Percentiles rank a stretch among this genome's conserved stretches.
phyloP scores from a whole-genome alignment of 2,797 vertebrate species.

The Alosa sapidissima region DNA sequence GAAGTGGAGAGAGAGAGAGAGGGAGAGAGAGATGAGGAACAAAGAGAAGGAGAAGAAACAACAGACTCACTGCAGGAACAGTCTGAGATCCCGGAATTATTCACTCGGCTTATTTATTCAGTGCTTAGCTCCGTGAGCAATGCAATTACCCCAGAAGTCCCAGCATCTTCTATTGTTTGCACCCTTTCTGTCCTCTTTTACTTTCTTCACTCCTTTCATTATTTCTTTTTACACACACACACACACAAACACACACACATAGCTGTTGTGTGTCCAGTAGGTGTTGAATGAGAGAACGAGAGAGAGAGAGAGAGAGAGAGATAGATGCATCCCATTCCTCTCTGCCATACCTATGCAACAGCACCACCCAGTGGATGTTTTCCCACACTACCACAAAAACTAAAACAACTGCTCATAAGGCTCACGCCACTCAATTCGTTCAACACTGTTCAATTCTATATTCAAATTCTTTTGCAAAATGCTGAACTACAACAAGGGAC shows the following conservation, averaged over 20 bases:
- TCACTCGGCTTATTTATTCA: constrained; percentile 18
- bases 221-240: background rate
- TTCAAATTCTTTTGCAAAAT: no score
- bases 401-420: background rate
- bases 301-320: background rate
- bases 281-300: background rate
- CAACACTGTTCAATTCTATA: no score
- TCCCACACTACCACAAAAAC: background rate
- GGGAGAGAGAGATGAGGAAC: background rate
- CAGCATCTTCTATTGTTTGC: background rate
- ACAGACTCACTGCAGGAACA: background rate
- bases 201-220: background rate
- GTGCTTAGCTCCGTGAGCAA: constrained; percentile 15
- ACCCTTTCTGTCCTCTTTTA: background rate
- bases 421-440: no score
- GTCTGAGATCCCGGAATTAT: background rate
- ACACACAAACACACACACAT: background rate
- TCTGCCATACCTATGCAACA: background rate
- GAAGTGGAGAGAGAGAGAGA: background rate
- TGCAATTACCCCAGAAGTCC: background rate
- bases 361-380: background rate
- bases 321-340: background rate
- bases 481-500: background rate
- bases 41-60: background rate
- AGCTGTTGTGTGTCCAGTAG: background rate